Conservation (phyloP, 2,113 vertebrate genomes). For the Promerops cafer region DNA sequence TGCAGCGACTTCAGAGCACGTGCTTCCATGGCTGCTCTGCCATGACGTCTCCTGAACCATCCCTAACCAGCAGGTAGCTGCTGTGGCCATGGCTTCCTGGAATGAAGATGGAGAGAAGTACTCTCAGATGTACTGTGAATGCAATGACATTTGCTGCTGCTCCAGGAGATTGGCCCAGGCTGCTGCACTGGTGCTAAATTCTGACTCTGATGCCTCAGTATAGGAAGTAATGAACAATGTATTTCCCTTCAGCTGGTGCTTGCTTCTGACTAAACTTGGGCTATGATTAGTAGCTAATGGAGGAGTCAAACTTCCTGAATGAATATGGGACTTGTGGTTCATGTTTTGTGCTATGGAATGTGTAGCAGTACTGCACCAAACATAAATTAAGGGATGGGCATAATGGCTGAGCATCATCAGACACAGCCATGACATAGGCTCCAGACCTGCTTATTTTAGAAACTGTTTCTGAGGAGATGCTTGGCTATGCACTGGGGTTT, state of each 20-base stretch:
- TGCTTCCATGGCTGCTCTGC: not conserved
- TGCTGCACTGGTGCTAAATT: not conserved
- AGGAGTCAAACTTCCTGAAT: not conserved
- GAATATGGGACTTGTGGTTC: not conserved
- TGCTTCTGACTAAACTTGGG: not conserved
- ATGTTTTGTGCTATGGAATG: not conserved
- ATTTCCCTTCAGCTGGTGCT: not conserved
- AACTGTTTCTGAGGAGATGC: not conserved
- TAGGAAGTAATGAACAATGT: not conserved
- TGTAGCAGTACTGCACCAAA: not conserved
- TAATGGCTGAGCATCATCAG: not conserved
- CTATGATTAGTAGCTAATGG: not conserved
- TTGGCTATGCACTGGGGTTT: not conserved
- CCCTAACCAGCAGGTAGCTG: not conserved
- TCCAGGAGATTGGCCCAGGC: not conserved
- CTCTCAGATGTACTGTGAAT: not conserved
- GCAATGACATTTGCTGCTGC: not conserved
- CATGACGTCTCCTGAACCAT: not conserved
- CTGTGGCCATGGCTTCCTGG: not conserved
- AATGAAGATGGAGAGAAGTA: not conserved
- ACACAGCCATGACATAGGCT: not conserved
- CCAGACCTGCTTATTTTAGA: not conserved
- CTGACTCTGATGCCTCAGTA: not conserved
- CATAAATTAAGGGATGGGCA: not conserved
- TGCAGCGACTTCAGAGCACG: fast-evolving